Evolutionary conservation across 2,888 invertebrate genomes (phyloP).

Genomic region (Temnothorax unifasciatus): DNA sequence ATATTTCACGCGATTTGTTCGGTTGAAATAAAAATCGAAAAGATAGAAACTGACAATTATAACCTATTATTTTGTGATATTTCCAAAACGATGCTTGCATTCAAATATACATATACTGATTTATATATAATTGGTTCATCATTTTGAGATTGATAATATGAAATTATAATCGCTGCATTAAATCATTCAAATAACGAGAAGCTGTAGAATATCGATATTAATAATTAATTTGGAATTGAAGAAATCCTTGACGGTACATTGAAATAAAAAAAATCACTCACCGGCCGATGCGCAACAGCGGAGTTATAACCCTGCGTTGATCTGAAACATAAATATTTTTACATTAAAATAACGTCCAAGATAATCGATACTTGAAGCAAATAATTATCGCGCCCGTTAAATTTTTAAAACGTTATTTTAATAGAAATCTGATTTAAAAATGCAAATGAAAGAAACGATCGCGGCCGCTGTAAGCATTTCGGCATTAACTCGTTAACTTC

Average conservation of each 20-base stretch:
- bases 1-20: not conserved
- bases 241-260: not conserved
- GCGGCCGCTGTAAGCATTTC: too few relatives aligned
- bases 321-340: too few relatives aligned
- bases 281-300: too few relatives aligned
- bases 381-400: too few relatives aligned
- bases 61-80: not conserved
- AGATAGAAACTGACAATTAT: not conserved
- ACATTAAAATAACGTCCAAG: too few relatives aligned
- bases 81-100: not conserved
- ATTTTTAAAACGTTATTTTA: too few relatives aligned
- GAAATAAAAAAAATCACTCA: too few relatives aligned
- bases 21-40: not conserved
- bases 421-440: too few relatives aligned
- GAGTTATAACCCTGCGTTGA: too few relatives aligned
- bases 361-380: too few relatives aligned
- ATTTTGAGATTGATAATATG: not conserved
- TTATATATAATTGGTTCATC: not conserved
- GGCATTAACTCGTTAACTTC: too few relatives aligned
- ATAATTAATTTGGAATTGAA: conserved; percentile 5
- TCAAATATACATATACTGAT: not conserved
- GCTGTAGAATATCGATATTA: not conserved
- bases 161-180: not conserved
- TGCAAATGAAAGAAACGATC: too few relatives aligned
- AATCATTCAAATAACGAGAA: not conserved